These are phyloP conservation scores for Acrocyrtus sp. DNA, from an alignment of 2,888 invertebrate genomes.

Conservation along the genomic window DNA sequence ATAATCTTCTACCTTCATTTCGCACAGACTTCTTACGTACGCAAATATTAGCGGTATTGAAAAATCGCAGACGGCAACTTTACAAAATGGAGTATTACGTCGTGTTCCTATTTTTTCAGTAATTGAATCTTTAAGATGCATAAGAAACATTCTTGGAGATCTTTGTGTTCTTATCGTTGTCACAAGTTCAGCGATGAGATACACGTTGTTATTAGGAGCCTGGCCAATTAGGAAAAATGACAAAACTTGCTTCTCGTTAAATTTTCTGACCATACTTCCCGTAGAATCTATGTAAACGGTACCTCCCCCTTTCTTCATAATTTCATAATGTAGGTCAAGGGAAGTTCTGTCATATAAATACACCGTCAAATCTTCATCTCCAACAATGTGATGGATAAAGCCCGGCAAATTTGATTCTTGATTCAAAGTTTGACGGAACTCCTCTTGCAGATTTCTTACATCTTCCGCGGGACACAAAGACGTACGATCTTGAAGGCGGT, in stretches of 20 bases:
- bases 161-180: not conserved
- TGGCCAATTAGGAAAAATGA: not conserved
- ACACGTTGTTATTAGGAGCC: not conserved
- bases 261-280: not conserved
- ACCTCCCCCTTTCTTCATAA: not conserved
- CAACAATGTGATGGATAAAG: not conserved
- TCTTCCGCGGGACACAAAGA: not conserved
- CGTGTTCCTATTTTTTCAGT: not conserved
- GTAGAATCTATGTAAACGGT: not conserved
- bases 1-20: not conserved
- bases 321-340: not conserved
- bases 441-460: not conserved
- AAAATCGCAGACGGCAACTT: not conserved
- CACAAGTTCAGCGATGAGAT: not conserved
- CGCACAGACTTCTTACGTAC: not conserved
- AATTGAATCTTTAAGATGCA: too few relatives aligned
- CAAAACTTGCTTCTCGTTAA: not conserved
- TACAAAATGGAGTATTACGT: not conserved
- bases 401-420: not conserved
- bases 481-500: not conserved
- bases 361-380: not conserved
- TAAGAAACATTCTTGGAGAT: not conserved
- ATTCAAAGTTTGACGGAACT: not conserved
- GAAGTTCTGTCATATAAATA: not conserved
- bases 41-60: not conserved